Percentiles rank a stretch among this genome's conserved stretches.
These are phyloP conservation scores for Tupiocoris notatus DNA, from an alignment of 2,888 invertebrate genomes.

Conservation along the genomic window DNA sequence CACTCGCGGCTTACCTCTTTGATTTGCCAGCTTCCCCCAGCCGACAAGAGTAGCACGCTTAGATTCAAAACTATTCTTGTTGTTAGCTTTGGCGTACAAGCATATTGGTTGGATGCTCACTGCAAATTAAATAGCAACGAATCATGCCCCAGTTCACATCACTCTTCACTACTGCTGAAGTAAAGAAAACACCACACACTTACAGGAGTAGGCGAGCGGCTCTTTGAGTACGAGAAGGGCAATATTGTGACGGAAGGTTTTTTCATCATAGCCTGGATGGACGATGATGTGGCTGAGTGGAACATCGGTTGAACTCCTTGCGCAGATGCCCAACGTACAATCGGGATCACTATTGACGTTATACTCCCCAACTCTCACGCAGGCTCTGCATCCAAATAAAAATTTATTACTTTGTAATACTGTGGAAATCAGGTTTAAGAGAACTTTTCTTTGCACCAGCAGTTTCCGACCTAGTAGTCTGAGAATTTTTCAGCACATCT, in stretches of 20 bases:
- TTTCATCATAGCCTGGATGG: conserved; percentile 68
- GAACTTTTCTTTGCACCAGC: no score
- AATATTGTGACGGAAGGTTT: conserved; percentile 64
- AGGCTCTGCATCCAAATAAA: no score
- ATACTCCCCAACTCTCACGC: conserved; percentile 73
- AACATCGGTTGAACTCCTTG: conserved; percentile 67
- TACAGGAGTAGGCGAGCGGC: conserved; percentile 63
- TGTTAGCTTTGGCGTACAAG: conserved; percentile 54
- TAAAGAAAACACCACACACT: no score
- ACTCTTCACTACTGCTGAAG: no score
- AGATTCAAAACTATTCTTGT: conserved; percentile 54
- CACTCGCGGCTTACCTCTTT: conserved; percentile 55
- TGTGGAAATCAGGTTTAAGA: no score
- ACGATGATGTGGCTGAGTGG: conserved; percentile 73
- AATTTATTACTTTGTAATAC: no score
- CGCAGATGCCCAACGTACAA: conserved; percentile 73
- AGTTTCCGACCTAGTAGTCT: no score
- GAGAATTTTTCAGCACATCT: no score
- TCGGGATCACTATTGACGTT: conserved; percentile 70
- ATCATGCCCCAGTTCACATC: no score
- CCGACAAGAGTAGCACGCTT: conserved; percentile 65
- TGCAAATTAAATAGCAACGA: no score
- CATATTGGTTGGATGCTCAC: conserved; percentile 78
- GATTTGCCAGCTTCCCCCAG: conserved; percentile 71
- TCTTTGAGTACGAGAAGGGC: conserved; percentile 70